Percentiles rank a stretch among this genome's conserved stretches.
These are phyloP conservation scores for Tethya wilhelma DNA, from an alignment of 37 sponge, comb jelly and placozoan genomes.

Conservation along the genomic window DNA sequence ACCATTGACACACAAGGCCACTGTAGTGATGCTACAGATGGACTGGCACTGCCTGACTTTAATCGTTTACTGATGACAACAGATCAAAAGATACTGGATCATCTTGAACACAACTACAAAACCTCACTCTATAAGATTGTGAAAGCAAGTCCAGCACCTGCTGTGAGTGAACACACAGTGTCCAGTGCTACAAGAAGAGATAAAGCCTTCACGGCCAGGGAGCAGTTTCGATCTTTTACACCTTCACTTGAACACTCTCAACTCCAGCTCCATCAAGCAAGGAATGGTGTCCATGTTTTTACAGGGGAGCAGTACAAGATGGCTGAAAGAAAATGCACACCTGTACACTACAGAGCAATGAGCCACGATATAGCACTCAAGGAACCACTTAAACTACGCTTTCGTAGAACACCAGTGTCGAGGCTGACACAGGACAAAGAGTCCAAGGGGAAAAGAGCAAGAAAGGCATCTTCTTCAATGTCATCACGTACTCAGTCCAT, in stretches of 20 bases:
- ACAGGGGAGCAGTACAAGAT: not conserved
- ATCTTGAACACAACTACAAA: slow-evolving; percentile 54
- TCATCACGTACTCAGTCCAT: too few relatives aligned
- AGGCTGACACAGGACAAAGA: too few relatives aligned
- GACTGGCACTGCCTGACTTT: slow-evolving; percentile 28
- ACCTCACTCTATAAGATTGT: slow-evolving; percentile 17
- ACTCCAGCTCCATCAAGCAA: slow-evolving; percentile 28
- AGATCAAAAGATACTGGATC: slow-evolving; percentile 16
- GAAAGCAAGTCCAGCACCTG: not conserved
- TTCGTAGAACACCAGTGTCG: too few relatives aligned
- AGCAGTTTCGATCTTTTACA: slow-evolving; percentile 12
- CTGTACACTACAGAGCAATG: too few relatives aligned
- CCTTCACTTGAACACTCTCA: slow-evolving; percentile 30
- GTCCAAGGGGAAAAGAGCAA: too few relatives aligned
- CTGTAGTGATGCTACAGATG: too few relatives aligned
- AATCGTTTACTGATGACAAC: slow-evolving; percentile 37
- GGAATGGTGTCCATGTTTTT: not conserved
- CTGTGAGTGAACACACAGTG: not conserved
- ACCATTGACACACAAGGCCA: too few relatives aligned
- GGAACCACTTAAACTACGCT: too few relatives aligned
- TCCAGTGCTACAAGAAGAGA: slow-evolving; percentile 11
- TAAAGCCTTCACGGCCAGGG: not conserved
- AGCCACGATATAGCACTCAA: too few relatives aligned
- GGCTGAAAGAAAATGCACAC: too few relatives aligned
- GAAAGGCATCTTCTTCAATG: too few relatives aligned